Percentiles rank a stretch among this genome's conserved stretches.
phyloP scores from a whole-genome alignment of 2,888 invertebrate species.

The Lasioglossum calceatum region DNA sequence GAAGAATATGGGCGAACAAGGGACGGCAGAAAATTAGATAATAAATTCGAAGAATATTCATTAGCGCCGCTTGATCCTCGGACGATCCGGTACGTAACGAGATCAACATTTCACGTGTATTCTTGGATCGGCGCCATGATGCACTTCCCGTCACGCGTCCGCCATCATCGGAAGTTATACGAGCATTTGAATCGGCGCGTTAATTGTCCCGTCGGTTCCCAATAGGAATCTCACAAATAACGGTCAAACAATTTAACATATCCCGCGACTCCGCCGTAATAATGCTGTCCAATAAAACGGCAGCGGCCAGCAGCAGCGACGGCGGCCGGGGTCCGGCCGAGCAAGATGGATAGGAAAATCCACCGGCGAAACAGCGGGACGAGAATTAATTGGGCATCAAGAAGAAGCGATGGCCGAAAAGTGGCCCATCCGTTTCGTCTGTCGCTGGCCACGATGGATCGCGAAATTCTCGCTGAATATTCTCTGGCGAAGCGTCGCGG shows the following conservation, averaged over 20 bases:
- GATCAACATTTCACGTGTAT: conserved; percentile 1
- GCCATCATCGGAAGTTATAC: conserved; percentile 17
- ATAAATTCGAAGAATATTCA: neutral
- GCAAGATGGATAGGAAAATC: conserved; percentile 31
- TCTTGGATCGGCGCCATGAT: conserved; percentile 4
- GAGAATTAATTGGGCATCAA: conserved; percentile 31
- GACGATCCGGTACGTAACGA: neutral
- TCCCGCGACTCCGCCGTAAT: neutral
- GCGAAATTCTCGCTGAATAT: conserved; percentile 11
- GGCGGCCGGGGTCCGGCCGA: neutral
- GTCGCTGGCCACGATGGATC: conserved; percentile 27
- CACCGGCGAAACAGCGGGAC: conserved; percentile 25
- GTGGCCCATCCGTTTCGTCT: conserved; percentile 28
- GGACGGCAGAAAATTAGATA: no score
- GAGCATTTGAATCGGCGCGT: conserved; percentile 12
- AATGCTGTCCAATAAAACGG: conserved; percentile 10
- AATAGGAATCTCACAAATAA: conserved; percentile 9
- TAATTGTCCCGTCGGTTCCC: conserved; percentile 14
- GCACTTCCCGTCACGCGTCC: neutral
- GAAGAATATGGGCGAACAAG: no score
- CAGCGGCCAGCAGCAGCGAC: neutral
- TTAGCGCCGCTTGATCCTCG: neutral
- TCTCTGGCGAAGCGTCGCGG: neutral
- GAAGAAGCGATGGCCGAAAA: conserved; percentile 18
- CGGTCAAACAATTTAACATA: conserved; percentile 13